Evolutionary conservation across 2,888 invertebrate genomes (phyloP), one percentile per base, ranked within the genome.

Genomic region (Noctua janthina): DNA sequence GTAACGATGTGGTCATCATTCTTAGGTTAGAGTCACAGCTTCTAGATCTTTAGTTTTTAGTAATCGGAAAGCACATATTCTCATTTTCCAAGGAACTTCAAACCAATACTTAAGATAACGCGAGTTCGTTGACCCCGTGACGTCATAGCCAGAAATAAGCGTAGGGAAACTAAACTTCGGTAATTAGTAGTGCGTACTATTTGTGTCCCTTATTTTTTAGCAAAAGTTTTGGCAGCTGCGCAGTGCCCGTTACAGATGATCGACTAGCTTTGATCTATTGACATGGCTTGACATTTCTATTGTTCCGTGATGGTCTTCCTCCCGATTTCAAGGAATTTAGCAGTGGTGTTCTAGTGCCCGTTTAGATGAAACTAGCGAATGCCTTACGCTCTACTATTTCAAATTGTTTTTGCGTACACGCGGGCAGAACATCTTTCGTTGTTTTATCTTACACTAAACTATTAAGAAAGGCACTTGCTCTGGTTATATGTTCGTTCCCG

Each of bases 171-270:
- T 81, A 84, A 86, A 88, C 87, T 87, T 85, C 81, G 82, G 79
- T 77, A 87, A 90, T 89, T 84, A 84, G 83, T 84, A 80, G 90
- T 85, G 77, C 77, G 78, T 78, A 87, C 85, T 88, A 90, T 89
- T 89, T 88, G 78, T 77, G 87, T 88, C 81, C 74, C 77, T 81
- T 76, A 88, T 76, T 85, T 87, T 85, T 89, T 90, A 85, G 90
- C 90, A 81, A 88, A 81, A 79, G 74, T 85, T 89, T 89, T 89
- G 89, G 90, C 89, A 90, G 89, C 90, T 74, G 80, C 74, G 35
- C 74, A 68, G 74, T 39, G 72, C 78, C 83, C 74, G 83, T 70
- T 87, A 84, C 87, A 88, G 81, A 81, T 78, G 74, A 78, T 70
- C 85, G 81, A 79, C 68, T 77, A 76, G 85, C 89, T 89, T 89